A percentile compares a stretch with the other conserved stretches of the same genome.
These are phyloP conservation scores for Popillia japonica DNA, from an alignment of 1,140 invertebrate genomes.

Conservation along the genomic window DNA sequence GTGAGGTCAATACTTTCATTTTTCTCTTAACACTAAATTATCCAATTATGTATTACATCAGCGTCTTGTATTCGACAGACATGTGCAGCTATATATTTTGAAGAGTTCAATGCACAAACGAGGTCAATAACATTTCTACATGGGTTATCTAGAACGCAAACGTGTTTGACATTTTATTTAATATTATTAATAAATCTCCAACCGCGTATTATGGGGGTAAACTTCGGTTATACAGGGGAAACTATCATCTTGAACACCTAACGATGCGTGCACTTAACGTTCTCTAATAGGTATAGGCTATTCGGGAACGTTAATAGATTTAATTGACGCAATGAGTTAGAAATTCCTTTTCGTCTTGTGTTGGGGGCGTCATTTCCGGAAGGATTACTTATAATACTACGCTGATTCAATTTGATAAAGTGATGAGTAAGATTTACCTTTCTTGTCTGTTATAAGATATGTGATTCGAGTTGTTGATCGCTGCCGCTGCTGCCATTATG, in stretches of 20 bases:
- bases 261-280: background rate
- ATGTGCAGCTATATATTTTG: background rate
- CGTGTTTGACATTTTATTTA: slow-evolving; percentile 16
- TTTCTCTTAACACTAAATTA: background rate
- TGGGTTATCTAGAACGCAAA: background rate
- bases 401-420: background rate
- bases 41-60: background rate
- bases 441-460: slow-evolving; percentile 57
- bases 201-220: background rate
- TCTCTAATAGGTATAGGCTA: too few relatives aligned
- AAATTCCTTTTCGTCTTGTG: too few relatives aligned
- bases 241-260: background rate
- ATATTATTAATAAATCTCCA: slow-evolving; percentile 11
- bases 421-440: slow-evolving; percentile 50
- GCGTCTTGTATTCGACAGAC: background rate
- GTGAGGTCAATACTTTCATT: slow-evolving; percentile 12
- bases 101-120: slow-evolving; percentile 9
- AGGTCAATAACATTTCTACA: slow-evolving; percentile 17
- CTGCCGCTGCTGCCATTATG: slow-evolving; percentile 58
- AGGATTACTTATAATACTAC: too few relatives aligned
- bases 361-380: too few relatives aligned
- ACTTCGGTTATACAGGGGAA: background rate
- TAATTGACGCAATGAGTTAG: too few relatives aligned
- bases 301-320: too few relatives aligned
- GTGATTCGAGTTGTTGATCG: slow-evolving; percentile 57